Conservation (phyloP, 2,797 vertebrate species). For the Centropyge bicolor region DNA sequence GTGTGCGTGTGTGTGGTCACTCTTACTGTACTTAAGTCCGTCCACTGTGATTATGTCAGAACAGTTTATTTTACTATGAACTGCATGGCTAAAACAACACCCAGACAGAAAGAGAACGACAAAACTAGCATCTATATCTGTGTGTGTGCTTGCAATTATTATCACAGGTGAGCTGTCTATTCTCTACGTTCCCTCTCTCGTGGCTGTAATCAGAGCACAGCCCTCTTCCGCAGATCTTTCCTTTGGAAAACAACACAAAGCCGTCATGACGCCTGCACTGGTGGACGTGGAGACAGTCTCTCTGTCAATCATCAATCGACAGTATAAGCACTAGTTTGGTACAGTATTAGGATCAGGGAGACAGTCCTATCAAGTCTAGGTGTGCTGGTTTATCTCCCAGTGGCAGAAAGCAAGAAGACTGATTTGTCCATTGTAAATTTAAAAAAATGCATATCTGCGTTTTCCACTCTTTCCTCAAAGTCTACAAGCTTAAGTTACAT, state of each 20-base stretch:
- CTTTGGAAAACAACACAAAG: slow-evolving; percentile 60
- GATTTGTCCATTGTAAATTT: not conserved
- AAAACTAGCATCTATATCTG: not conserved
- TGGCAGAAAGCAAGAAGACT: not conserved
- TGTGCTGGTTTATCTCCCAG: not conserved
- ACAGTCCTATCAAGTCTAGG: too few species aligned
- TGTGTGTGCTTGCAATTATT: slow-evolving; percentile 5
- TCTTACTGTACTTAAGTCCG: slow-evolving; percentile 7
- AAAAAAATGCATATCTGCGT: not conserved
- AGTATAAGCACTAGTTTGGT: not conserved
- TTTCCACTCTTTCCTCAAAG: slow-evolving; percentile 1
- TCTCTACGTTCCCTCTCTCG: slow-evolving; percentile 33
- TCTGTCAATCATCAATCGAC: slow-evolving; percentile 14
- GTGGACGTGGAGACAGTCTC: slow-evolving; percentile 3
- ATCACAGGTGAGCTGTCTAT: slow-evolving; percentile 30
- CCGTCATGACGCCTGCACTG: slow-evolving; percentile 23
- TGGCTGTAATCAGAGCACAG: slow-evolving; percentile 59
- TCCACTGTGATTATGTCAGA: slow-evolving; percentile 38
- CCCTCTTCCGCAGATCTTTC: slow-evolving; percentile 62
- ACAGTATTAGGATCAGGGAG: not conserved
- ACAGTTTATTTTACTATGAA: slow-evolving; percentile 32
- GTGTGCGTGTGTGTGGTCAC: slow-evolving; percentile 26
- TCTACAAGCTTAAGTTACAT: slow-evolving; percentile 2
- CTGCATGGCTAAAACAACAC: slow-evolving; percentile 29
- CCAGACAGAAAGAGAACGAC: slow-evolving; percentile 26